Conservation (phyloP, 2,888 invertebrate genomes). For the Drosophila seclusa region DNA sequence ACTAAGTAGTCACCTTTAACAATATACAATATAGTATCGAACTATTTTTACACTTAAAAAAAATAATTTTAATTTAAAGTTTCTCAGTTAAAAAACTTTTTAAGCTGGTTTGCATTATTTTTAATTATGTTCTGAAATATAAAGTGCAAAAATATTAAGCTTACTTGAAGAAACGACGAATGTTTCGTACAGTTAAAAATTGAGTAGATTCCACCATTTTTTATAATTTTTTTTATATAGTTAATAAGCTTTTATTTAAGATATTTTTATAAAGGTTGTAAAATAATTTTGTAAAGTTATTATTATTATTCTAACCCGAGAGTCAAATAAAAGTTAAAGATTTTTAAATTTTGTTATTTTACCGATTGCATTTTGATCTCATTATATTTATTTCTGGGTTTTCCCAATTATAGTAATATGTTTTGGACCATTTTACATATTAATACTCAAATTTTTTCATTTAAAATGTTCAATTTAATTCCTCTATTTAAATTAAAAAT, state of each 20-base stretch:
- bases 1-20: constrained; percentile 3
- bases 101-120: not conserved
- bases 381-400: not conserved
- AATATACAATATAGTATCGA: not conserved
- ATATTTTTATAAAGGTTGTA: not conserved
- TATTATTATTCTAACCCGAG: not conserved
- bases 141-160: not conserved
- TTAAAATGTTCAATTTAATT: not conserved
- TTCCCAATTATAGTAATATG: not conserved
- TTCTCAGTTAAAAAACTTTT: not conserved
- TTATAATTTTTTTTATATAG: not conserved
- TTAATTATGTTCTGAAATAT: not conserved
- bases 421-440: not conserved
- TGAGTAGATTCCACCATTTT: not conserved
- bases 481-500: not conserved
- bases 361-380: not conserved
- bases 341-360: not conserved
- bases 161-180: not conserved
- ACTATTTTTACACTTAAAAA: not conserved
- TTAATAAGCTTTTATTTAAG: not conserved
- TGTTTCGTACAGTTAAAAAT: not conserved
- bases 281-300: not conserved
- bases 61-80: not conserved
- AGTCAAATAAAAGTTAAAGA: too few relatives aligned
- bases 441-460: not conserved